A percentile compares a stretch with the other conserved stretches of the same genome.
Conservation (phyloP, 2,888 invertebrate species). For the Saturnia japonica region DNA sequence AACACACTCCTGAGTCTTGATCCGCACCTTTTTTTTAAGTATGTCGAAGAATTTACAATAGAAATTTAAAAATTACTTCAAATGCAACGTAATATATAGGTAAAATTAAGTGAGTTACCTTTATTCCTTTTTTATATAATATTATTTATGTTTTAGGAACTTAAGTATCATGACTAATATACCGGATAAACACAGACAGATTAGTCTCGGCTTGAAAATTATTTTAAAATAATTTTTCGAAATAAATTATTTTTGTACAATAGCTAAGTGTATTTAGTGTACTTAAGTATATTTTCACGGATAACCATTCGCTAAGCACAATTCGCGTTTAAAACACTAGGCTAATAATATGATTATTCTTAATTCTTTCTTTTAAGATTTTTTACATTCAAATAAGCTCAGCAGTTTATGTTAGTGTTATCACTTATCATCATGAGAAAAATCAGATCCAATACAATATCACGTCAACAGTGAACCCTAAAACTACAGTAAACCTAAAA, state of each 20-base stretch:
- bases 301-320: conserved; percentile 32
- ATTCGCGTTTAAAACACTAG: conserved; percentile 24
- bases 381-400: neutral
- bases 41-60: too few relatives aligned
- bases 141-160: too few relatives aligned
- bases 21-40: too few relatives aligned
- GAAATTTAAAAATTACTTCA: too few relatives aligned
- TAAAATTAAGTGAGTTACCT: too few relatives aligned
- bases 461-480: neutral
- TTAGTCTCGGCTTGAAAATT: neutral
- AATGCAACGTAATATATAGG: too few relatives aligned
- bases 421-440: neutral
- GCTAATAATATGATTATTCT: neutral
- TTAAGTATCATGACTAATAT: neutral
- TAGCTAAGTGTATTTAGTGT: neutral
- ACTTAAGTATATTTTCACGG: neutral
- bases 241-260: neutral
- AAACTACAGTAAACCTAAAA: conserved; percentile 2
- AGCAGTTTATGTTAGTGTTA: neutral
- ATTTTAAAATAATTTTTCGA: neutral
- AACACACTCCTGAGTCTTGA: too few relatives aligned
- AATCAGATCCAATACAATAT: neutral
- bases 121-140: too few relatives aligned
- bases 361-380: neutral
- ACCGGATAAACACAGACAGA: neutral